Base-by-base conservation (phyloP, 1,140 invertebrate species). In the Acyrthosiphon pisum region DNA sequence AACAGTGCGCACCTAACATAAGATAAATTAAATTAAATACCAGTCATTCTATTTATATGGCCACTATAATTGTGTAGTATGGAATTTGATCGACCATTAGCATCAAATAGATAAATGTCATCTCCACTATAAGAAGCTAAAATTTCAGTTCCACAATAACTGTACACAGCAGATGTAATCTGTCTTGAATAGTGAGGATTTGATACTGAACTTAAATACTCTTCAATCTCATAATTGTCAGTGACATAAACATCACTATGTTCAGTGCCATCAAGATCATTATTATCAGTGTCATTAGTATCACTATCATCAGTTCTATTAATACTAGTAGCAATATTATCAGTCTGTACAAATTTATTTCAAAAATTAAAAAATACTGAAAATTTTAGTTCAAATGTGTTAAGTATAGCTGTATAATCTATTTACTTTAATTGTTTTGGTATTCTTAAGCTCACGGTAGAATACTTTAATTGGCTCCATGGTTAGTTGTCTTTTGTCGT, bases 51-150 rank as follows among this genome's bases (percentile, higher is more conserved):
- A 95, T 98, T 98, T 50, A 97, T 95, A 95, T 98, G 97, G 0
- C 97, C 98, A 94, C 96, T 96, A 94, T 99, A 99, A 94, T 95
- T 96, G 94, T 98, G 97, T 20, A 97, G 95, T 95, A 96, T 97
- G 94, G 97, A 96, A 44, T 95, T 95, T 93, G 96, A 95, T 91
- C 96, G 95, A 94, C 95, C 95, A 94, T 94, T 95, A n/a, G 96
- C 96, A 95, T 99, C 97, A 95, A 98, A 99, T 44, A 99, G 95
- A 96, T 99, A 99, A 94, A 99, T 98, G 95, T 98, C 97, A 93
- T 98, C 98, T 95, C 99, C 98, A 95, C 98, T 99, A 95, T 99
- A 99, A 0, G 98, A 98, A 8, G 97, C 98, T 30, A 99, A 95
- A 93, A 99, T 97, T 96, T 99, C 98, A 93, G 97, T 96, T 83